Evolutionary conservation across 2,888 invertebrate species (phyloP).

Genomic region (Bugula neritina): DNA sequence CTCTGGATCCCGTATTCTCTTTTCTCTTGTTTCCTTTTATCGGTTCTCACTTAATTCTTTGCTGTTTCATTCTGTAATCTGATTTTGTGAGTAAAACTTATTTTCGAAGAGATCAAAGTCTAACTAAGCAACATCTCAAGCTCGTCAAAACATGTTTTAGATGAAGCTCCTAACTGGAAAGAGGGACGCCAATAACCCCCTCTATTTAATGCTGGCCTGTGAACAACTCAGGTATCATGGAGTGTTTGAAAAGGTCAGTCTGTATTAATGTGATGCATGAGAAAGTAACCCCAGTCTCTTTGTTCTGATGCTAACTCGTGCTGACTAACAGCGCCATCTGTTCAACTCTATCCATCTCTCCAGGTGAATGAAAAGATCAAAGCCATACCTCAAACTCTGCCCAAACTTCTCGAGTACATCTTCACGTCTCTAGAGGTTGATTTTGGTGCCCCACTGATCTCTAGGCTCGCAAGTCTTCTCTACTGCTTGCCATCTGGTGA

Average conservation of each 20-base stretch:
- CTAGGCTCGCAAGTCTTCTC: conserved; percentile 40
- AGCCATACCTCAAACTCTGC: conserved; percentile 46
- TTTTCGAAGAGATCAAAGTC: too few species aligned
- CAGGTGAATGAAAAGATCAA: conserved; percentile 47
- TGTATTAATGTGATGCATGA: too few species aligned
- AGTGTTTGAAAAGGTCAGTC: conserved; percentile 48
- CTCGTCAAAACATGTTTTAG: too few species aligned
- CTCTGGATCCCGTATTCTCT: too few species aligned
- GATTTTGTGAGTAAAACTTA: too few species aligned
- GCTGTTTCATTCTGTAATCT: too few species aligned
- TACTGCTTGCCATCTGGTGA: conserved; percentile 45
- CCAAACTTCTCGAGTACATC: conserved; percentile 44
- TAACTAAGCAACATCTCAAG: too few species aligned
- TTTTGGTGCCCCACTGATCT: conserved; percentile 37
- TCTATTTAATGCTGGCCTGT: conserved; percentile 53
- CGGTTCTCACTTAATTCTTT: too few species aligned
- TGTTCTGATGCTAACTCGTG: too few species aligned
- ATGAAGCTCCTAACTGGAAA: conserved; percentile 52
- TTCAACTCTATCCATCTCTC: conserved; percentile 10
- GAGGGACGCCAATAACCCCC: conserved; percentile 51
- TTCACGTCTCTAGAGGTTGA: conserved; percentile 46
- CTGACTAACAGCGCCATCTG: too few species aligned
- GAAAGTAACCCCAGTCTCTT: too few species aligned
- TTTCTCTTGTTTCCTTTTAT: too few species aligned
- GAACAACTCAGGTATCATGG: conserved; percentile 53